A percentile compares a stretch with the other conserved stretches of the same genome.
phyloP scores from a whole-genome alignment of 2,888 invertebrate species.

The Anoplius nigerrimus region DNA sequence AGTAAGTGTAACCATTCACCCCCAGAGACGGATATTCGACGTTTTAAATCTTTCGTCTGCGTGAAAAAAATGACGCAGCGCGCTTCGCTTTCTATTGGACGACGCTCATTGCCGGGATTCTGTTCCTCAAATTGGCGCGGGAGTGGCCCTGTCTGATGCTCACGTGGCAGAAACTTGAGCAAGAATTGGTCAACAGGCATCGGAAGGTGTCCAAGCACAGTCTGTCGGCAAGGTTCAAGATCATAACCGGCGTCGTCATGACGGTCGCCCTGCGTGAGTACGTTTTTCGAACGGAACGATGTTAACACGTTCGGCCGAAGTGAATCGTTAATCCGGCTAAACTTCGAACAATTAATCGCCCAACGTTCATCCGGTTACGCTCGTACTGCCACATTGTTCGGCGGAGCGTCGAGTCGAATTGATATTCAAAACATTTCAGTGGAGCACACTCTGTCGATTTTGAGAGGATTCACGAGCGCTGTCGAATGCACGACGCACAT shows the following conservation, averaged over 20 bases:
- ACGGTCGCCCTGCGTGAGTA: conserved; percentile 74
- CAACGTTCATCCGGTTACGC: neutral
- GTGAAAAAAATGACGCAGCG: conserved; percentile 56
- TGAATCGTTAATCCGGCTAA: no score
- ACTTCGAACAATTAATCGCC: neutral
- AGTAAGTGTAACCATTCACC: conserved; percentile 54
- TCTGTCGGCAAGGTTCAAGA: conserved; percentile 73
- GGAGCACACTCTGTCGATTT: conserved; percentile 80
- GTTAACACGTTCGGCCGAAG: no score
- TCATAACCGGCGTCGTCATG: conserved; percentile 75
- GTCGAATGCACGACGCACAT: conserved; percentile 71
- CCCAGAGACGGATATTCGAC: no score
- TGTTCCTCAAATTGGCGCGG: conserved; percentile 77
- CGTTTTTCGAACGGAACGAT: no score
- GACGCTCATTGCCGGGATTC: conserved; percentile 76
- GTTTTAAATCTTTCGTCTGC: no score
- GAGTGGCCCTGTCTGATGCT: conserved; percentile 77
- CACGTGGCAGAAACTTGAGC: conserved; percentile 76
- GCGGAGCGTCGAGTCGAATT: neutral
- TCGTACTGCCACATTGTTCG: neutral
- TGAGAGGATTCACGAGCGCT: conserved; percentile 77
- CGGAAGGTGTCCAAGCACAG: conserved; percentile 48
- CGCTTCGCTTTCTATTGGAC: conserved; percentile 78
- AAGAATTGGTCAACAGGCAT: conserved; percentile 68
- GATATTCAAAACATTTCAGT: conserved; percentile 68